Conservation (phyloP, 2,113 vertebrate species). For the Oreochromis tanganicae region DNA sequence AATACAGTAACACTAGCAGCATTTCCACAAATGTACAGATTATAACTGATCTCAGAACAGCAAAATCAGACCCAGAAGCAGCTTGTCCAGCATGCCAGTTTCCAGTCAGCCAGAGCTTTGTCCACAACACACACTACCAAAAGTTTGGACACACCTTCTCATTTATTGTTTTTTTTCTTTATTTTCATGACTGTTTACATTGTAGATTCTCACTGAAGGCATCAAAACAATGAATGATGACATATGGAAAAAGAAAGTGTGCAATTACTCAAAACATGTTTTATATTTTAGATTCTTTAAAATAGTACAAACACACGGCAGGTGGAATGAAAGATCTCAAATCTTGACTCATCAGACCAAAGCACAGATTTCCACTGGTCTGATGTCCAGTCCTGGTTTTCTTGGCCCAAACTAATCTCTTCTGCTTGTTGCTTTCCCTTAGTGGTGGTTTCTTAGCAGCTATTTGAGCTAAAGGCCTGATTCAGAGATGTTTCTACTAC, state of each 20-base stretch:
- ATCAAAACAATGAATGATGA: not conserved
- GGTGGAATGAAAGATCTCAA: not conserved
- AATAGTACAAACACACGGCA: not conserved
- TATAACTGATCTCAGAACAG: not conserved
- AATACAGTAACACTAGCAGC: rapidly evolving
- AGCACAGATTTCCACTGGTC: not conserved
- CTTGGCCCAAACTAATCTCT: not conserved
- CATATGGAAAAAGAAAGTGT: not conserved
- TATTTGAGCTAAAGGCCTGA: not conserved
- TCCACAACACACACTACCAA: not conserved
- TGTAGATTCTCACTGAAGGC: not conserved
- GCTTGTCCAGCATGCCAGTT: not conserved
- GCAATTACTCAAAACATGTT: not conserved
- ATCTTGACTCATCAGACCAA: not conserved
- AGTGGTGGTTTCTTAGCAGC: not conserved
- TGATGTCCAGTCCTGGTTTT: not conserved
- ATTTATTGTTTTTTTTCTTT: rapidly evolving
- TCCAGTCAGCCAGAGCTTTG: not conserved
- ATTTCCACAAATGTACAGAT: not conserved
- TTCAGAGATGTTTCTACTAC: not conserved
- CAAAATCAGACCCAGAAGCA: not conserved
- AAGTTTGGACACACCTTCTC: not conserved
- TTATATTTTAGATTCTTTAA: not conserved
- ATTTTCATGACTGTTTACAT: not conserved
- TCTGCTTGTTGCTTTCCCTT: not conserved